A percentile compares a stretch with the other conserved stretches of the same genome.
phyloP scores from a whole-genome alignment of 2,113 vertebrate genomes.

The Laterallus jamaicensis region DNA sequence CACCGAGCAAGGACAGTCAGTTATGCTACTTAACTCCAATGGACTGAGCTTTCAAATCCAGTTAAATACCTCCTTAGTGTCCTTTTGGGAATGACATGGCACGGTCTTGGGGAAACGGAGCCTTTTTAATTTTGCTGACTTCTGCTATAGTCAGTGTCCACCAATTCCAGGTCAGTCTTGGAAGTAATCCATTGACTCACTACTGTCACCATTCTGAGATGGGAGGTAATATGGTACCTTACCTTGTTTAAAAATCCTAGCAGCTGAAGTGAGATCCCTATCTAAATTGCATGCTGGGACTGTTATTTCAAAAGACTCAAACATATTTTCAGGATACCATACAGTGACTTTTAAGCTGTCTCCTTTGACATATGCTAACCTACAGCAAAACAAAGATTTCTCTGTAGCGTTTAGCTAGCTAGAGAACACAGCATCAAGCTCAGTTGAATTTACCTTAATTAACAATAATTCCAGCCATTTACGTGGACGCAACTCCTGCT shows the following conservation, averaged over 20 bases:
- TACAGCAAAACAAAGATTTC: slow-evolving; percentile 47
- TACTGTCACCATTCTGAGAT: slow-evolving; percentile 49
- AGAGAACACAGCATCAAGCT: not conserved
- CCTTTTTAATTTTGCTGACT: not conserved
- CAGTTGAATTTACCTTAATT: slow-evolving; percentile 49
- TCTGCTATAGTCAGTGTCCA: not conserved
- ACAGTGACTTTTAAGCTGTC: slow-evolving; percentile 34
- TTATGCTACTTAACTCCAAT: not conserved
- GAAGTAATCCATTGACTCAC: slow-evolving; percentile 33
- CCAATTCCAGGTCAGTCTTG: not conserved
- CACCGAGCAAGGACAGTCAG: not conserved
- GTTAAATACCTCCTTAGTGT: not conserved
- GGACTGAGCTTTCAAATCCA: slow-evolving; percentile 28
- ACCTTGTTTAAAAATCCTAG: slow-evolving; percentile 55
- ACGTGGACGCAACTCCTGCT: slow-evolving; percentile 27
- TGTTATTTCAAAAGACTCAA: slow-evolving; percentile 50
- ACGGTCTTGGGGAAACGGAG: not conserved
- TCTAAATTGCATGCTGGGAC: slow-evolving; percentile 41
- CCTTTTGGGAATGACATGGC: not conserved
- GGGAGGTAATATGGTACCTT: slow-evolving; percentile 32
- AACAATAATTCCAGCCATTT: slow-evolving; percentile 41
- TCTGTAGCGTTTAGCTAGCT: not conserved
- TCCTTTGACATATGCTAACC: not conserved
- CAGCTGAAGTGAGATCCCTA: slow-evolving; percentile 38
- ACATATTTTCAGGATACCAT: slow-evolving; percentile 36